Base-by-base conservation (phyloP, 2,797 vertebrate genomes). In the Urosaurus nigricauda region DNA sequence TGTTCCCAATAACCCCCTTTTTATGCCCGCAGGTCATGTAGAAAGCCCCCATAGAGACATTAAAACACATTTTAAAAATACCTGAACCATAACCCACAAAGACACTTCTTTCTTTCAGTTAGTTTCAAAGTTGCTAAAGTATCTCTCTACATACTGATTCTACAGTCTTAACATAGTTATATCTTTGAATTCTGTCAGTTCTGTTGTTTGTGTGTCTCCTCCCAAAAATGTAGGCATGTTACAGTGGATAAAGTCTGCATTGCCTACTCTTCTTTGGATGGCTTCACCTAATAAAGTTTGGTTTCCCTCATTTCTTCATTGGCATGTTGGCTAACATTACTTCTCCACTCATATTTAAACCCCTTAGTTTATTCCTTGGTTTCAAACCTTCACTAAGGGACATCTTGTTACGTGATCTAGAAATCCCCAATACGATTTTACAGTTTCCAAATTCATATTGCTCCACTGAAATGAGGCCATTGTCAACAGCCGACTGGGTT, bases 401-500 rank as follows among this genome's bases (percentile, higher is more conserved):
- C 12, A 37, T 73, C 84, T 91, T 58, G 2, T 65, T 37, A 32
- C 17, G 11, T 0, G 0, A 40, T 79, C 79, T 19, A 89, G 51
- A 40, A 63, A 81, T 93, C 88, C 88, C 90, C 86, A 79, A 79
- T 75, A 77, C 71, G 73, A 85, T 86, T 91, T 94, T 83, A 71
- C 21, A 84, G 29, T 80, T 85, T 90, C 86, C 92, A 73, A 71
- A 85, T 88, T 91, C 86, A 88, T 4, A 92, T 79, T 5, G 71
- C 24, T 12, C 63, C 24, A 91, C 70, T 89, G 71, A 86, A 92
- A 91, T 83, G 87, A 92, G 71, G 87, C 90, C 86, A 89, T 88
- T 94, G 88, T 85, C 83, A 94, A 92, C 86, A 92, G 79, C 24
- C 93, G 90, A 93, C 63, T 89, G 93, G 63, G 63, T 94, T 95